These are phyloP conservation scores for Anser cygnoides DNA, from an alignment of 2,113 vertebrate species.

Conservation along the genomic window DNA sequence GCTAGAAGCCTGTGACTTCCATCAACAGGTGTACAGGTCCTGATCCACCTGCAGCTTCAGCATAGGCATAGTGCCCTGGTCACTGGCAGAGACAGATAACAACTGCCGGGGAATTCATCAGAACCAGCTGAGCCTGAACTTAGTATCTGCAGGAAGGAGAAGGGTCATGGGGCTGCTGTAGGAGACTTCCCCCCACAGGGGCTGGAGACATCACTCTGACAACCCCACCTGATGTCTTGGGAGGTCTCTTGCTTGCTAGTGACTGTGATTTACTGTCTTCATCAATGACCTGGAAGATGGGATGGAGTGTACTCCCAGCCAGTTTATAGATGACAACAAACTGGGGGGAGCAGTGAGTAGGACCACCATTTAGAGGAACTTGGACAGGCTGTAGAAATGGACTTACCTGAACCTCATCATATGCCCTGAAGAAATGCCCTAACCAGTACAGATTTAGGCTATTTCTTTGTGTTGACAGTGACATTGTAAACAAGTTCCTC, in stretches of 20 bases:
- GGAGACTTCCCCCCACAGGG: neutral
- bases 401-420: neutral
- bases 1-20: no score
- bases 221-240: neutral
- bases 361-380: neutral
- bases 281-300: neutral
- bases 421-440: neutral
- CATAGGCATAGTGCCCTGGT: neutral
- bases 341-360: rapidly evolving
- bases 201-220: neutral
- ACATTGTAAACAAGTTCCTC: neutral
- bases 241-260: neutral
- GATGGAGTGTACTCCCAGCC: neutral
- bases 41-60: neutral
- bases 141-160: neutral
- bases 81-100: neutral
- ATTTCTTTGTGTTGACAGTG: neutral
- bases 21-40: neutral
- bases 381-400: neutral
- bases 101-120: neutral
- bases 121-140: neutral
- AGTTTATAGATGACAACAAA: neutral
- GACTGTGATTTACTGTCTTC: neutral
- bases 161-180: neutral
- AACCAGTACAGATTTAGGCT: neutral